Conservation (phyloP, 2,888 invertebrate species). For the Byasa hedistus region DNA sequence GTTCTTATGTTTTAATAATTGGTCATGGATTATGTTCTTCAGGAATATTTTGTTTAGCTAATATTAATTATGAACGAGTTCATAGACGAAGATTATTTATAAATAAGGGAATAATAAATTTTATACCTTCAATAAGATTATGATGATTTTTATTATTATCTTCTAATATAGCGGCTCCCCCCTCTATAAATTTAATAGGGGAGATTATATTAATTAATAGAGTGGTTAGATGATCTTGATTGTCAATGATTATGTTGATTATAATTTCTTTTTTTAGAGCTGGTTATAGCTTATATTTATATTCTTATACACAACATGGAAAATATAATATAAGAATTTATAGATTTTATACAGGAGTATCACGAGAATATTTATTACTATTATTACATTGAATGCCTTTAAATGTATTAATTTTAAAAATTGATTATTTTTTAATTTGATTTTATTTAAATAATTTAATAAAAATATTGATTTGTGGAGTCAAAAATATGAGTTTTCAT, state of each 20-base stretch:
- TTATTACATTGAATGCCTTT: conserved; percentile 82
- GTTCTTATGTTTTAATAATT: conserved; percentile 81
- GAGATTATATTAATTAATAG: conserved; percentile 80
- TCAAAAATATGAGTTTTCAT: conserved; percentile 76
- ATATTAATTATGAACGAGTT: conserved; percentile 80
- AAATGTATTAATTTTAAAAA: conserved; percentile 81
- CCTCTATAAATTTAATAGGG: too few species aligned
- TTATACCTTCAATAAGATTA: too few species aligned
- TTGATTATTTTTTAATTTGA: conserved; percentile 74
- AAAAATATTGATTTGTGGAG: conserved; percentile 84
- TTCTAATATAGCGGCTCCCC: too few species aligned
- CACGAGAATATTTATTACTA: conserved; percentile 81
- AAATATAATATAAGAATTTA: conserved; percentile 71
- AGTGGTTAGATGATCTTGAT: conserved; percentile 70
- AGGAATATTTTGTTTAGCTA: conserved; percentile 83
- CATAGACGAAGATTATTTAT: too few species aligned
- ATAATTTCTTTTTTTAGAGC: conserved; percentile 83
- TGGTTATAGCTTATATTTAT: conserved; percentile 83
- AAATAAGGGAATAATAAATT: too few species aligned
- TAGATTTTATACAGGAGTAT: conserved; percentile 69
- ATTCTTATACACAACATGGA: conserved; percentile 82
- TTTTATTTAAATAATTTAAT: conserved; percentile 83
- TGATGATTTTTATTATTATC: too few species aligned
- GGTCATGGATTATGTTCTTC: conserved; percentile 84
- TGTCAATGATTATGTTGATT: conserved; percentile 70